phyloP scores from a whole-genome alignment of 2,113 vertebrate species.

The Anolis sagrei region DNA sequence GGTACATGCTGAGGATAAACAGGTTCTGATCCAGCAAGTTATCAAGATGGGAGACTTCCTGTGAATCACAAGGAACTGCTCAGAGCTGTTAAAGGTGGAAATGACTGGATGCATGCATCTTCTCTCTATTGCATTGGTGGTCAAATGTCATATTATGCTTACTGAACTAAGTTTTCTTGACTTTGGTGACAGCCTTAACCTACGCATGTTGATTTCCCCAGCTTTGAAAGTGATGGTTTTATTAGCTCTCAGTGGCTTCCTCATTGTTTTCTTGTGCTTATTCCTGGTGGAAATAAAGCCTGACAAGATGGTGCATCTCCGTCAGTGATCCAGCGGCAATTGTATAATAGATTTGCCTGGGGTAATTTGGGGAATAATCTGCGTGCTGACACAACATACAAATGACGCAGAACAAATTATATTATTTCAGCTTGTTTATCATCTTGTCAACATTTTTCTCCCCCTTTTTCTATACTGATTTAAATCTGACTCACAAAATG shows the following conservation, averaged over 20 bases:
- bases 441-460: constrained; percentile 3
- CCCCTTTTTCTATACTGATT: not conserved
- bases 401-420: constrained; percentile 39
- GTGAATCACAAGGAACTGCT: not conserved
- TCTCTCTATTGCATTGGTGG: too few species aligned
- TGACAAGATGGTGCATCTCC: constrained; percentile 15
- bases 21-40: not conserved
- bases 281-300: not conserved
- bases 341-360: constrained; percentile 42
- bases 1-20: not conserved
- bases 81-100: not conserved
- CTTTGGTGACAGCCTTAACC: not conserved
- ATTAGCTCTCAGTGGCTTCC: constrained; percentile 1
- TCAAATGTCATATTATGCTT: too few species aligned
- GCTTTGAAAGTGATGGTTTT: constrained; percentile 13
- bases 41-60: not conserved
- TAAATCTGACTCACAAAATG: constrained; percentile 52
- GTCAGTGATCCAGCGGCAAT: constrained; percentile 7
- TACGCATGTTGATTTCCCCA: constrained; percentile 11
- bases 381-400: constrained; percentile 9
- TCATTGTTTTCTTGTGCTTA: not conserved
- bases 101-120: too few species aligned
- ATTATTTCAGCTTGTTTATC: constrained; percentile 67
- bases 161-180: not conserved
- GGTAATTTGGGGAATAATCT: constrained; percentile 43